These are phyloP conservation scores for Sciaenops ocellatus DNA, from an alignment of 2,797 vertebrate species.

Conservation along the genomic window DNA sequence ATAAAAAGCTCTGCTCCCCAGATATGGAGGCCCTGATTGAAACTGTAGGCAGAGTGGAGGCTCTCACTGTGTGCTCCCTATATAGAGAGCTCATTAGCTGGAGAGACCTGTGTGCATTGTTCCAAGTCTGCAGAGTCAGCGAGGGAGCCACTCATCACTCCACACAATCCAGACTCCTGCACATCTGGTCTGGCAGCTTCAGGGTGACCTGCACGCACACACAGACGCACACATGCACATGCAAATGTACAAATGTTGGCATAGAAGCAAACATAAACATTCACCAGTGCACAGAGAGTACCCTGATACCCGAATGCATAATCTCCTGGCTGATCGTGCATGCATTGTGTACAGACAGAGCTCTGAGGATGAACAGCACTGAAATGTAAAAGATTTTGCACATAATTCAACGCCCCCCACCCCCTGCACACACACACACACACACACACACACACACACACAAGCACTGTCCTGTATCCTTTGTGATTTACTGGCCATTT, in stretches of 20 bases:
- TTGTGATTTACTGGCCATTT: conserved; percentile 77
- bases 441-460: conserved; percentile 30
- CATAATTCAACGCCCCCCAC: not conserved
- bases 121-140: conserved; percentile 84
- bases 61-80: conserved; percentile 66
- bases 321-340: conserved; percentile 66
- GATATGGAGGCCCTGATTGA: conserved; percentile 80
- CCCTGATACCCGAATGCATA: conserved; percentile 41
- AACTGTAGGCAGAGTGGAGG: conserved; percentile 73
- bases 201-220: conserved; percentile 78
- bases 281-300: conserved; percentile 46
- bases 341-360: conserved; percentile 52
- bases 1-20: conserved; percentile 74
- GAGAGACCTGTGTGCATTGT: conserved; percentile 85
- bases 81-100: conserved; percentile 82
- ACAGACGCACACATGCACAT: conserved; percentile 45
- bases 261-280: conserved; percentile 59
- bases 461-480: conserved; percentile 46
- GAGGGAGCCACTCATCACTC: conserved; percentile 81
- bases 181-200: conserved; percentile 82
- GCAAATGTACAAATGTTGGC: conserved; percentile 66
- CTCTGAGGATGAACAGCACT: conserved; percentile 44
- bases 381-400: conserved; percentile 53
- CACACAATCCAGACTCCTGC: conserved; percentile 75
- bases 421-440: not conserved